Percentiles rank a stretch among this genome's conserved stretches.
Conservation (phyloP, 2,113 vertebrate genomes). For the Physeter macrocephalus region DNA sequence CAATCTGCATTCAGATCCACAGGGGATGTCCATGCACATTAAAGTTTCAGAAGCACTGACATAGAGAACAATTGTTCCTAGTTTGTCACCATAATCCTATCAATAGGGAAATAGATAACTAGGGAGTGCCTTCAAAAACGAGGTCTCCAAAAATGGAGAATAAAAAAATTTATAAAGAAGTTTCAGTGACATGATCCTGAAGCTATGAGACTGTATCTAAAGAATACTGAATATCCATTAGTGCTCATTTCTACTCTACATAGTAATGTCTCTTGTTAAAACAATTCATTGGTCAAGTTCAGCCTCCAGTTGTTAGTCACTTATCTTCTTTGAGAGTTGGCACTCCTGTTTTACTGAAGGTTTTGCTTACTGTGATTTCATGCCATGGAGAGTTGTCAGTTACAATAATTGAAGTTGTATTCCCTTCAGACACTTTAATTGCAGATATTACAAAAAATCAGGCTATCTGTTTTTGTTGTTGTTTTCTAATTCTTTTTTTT, state of each 20-base stretch:
- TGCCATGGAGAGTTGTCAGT: background rate
- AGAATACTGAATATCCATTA: background rate
- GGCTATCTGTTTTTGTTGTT: background rate
- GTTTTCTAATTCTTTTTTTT: too few relatives aligned
- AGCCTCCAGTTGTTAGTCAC: background rate
- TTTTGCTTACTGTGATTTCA: background rate
- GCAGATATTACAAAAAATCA: background rate
- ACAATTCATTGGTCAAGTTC: background rate
- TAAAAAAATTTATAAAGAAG: background rate
- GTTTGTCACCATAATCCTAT: background rate
- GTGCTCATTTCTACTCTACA: background rate
- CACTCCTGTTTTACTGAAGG: background rate
- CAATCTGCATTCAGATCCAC: constrained; percentile 14
- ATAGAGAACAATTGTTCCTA: background rate
- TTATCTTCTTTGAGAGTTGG: background rate
- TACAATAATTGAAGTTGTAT: background rate
- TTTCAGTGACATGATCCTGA: background rate
- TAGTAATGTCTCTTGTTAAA: background rate
- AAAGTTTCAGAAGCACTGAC: background rate
- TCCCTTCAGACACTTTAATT: constrained; percentile 36
- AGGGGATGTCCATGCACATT: background rate
- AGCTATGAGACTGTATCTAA: background rate
- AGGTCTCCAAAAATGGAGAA: background rate
- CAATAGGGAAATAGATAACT: background rate
- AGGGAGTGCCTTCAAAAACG: background rate